Evolutionary conservation across 64 coral and sea anemone species (phyloP), one percentile per base, ranked within the genome.

Genomic region (Actinia tenebrosa): DNA sequence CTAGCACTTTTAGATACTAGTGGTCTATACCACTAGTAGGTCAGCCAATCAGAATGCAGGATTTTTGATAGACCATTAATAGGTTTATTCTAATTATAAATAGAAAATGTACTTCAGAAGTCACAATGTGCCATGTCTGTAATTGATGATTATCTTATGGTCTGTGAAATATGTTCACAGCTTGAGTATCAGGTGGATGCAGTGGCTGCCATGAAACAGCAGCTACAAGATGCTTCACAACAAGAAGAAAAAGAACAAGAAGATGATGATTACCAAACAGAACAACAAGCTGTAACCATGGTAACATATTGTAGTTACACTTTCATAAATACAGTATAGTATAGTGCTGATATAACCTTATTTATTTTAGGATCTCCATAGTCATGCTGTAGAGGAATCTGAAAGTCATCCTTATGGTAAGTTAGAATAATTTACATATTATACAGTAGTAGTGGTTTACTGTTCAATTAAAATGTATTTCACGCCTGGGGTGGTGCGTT

Each of bases 101-200:
- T 37, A 37, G 30, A 37, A 37, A 37, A 37, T 37, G 0, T 37
- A 37, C 30, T 37, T 37, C 30, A 50, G 47, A 50, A 1, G 7
- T 50, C 4, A 50, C 47, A 50, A 50, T 50, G 47, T 50, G 47
- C 30, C 30, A 37, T 37, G 30, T 37, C 30, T 37, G 30, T 37
- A 37, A 37, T 37, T 55, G 53, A 55, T 55, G 53, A 55, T 5
- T 64, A 4, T 22, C 4, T n/a, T n/a, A 23, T 20, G 5, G 6
- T 8, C 8, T 66, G 22, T 14, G 5, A 66, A n/a, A 56, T 89
- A 44, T 84, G 20, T 53, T 13, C 46, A 3, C 78, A 92, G 90
- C 80, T 92, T 45, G 84, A 92, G 62, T 92, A 87, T 75, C 90
- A 92, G 53, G n/a, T 79, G 60, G 78, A 92, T 22, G 58, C 64